Percentiles rank a stretch among this genome's conserved stretches.
Conservation (phyloP, 2,797 vertebrate genomes). For the Melanotaenia trifasciata region DNA sequence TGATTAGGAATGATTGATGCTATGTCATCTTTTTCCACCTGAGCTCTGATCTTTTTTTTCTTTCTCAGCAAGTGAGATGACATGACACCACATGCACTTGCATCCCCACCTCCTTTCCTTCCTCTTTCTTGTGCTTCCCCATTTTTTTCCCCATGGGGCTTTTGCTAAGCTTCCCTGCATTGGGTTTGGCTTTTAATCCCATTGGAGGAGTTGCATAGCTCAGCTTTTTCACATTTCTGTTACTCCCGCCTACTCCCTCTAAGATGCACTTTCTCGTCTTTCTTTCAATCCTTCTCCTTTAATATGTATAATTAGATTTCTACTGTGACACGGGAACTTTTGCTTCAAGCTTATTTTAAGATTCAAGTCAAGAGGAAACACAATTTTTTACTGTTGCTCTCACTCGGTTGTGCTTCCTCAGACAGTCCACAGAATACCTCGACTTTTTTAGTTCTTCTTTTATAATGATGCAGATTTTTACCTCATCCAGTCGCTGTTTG, state of each 20-base stretch:
- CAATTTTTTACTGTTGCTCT: neutral
- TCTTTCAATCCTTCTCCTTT: conserved; percentile 9
- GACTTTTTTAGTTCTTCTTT: neutral
- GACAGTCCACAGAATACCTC: conserved; percentile 25
- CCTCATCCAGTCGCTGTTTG: conserved; percentile 11
- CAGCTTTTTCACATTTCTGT: conserved; percentile 65
- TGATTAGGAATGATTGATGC: conserved; percentile 69
- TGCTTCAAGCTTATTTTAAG: conserved; percentile 25
- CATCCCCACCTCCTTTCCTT: conserved; percentile 4
- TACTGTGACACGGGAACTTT: conserved; percentile 16
- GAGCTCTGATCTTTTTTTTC: conserved; percentile 51
- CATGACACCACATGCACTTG: conserved; percentile 69
- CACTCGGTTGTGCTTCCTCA: conserved; percentile 15
- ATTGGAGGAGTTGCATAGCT: conserved; percentile 68
- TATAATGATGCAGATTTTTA: neutral
- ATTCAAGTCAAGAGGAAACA: conserved; percentile 8
- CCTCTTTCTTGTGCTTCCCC: conserved; percentile 12
- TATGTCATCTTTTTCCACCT: conserved; percentile 48
- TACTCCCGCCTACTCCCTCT: conserved; percentile 13
- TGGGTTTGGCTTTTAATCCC: conserved; percentile 56
- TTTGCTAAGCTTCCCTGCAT: conserved; percentile 51
- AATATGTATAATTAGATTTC: conserved; percentile 49
- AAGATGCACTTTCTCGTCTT: conserved; percentile 22
- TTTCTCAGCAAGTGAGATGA: neutral
- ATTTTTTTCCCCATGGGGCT: conserved; percentile 37